phyloP scores from a whole-genome alignment of 2,797 vertebrate genomes.

The Acrossocheilus fasciatus region DNA sequence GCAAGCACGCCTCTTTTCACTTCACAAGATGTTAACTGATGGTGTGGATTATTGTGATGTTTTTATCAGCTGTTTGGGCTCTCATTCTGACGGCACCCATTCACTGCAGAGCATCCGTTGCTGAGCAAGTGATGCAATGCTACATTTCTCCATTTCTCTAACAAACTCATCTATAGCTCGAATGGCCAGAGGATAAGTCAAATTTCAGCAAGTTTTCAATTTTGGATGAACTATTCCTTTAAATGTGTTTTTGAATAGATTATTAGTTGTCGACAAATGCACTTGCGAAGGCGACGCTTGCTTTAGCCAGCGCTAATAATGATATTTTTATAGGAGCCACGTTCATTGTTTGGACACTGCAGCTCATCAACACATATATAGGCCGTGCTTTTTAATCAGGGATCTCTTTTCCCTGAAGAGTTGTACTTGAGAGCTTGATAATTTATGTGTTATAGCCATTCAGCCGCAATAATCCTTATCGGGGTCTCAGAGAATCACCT shows the following conservation, averaged over 20 bases:
- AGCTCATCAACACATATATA: constrained; percentile 27
- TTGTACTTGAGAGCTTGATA: constrained; percentile 59
- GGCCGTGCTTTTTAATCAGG: constrained; percentile 41
- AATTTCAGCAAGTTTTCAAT: not conserved
- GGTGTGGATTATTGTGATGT: not conserved
- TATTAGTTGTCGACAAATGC: not conserved
- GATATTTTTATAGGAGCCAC: constrained; percentile 3
- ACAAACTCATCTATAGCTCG: not conserved
- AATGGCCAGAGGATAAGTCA: not conserved
- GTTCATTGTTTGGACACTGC: constrained; percentile 23
- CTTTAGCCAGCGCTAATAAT: not conserved
- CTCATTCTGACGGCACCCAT: not conserved
- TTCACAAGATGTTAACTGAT: not conserved
- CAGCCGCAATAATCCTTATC: constrained; percentile 63
- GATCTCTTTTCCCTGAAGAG: constrained; percentile 39
- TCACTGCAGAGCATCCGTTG: not conserved
- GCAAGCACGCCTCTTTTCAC: not conserved
- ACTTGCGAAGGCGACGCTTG: not conserved
- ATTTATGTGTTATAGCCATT: constrained; percentile 61
- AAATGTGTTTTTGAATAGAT: not conserved
- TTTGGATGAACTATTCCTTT: not conserved
- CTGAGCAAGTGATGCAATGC: not conserved
- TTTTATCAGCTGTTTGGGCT: not conserved
- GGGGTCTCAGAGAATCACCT: constrained; percentile 55
- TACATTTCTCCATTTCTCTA: too few relatives aligned